phyloP scores from a whole-genome alignment of 2,888 invertebrate species.

The Timema cristinae region DNA sequence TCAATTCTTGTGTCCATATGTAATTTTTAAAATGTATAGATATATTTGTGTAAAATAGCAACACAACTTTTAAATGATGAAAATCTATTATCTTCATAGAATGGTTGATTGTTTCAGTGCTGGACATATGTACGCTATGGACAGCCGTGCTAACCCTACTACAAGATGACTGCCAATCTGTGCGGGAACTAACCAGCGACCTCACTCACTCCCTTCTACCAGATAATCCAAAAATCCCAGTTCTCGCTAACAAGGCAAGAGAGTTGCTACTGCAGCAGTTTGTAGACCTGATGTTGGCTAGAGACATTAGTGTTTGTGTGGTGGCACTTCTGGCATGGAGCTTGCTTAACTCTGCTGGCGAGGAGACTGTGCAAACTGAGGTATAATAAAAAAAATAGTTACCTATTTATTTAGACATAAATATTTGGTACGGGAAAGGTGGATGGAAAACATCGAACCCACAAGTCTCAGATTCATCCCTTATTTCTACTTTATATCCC shows the following conservation, averaged over 20 bases:
- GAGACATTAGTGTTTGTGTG: conserved; percentile 14
- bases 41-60: no score
- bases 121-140: conserved; percentile 43
- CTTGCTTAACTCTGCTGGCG: neutral
- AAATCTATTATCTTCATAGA: no score
- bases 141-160: conserved; percentile 48
- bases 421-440: no score
- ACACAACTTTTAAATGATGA: no score
- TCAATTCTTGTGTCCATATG: no score
- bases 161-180: conserved; percentile 50
- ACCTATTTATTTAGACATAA: no score
- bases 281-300: neutral
- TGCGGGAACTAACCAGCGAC: conserved; percentile 33
- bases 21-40: no score
- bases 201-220: neutral
- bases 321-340: conserved; percentile 22
- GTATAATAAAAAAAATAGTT: neutral
- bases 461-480: no score
- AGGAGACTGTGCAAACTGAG: conserved; percentile 10
- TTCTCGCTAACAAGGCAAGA: conserved; percentile 17
- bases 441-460: no score
- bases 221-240: conserved; percentile 6
- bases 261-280: conserved; percentile 22
- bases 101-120: conserved; percentile 39
- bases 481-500: neutral